Evolutionary conservation across 2,888 invertebrate genomes (phyloP), one percentile per base, ranked within the genome.

Genomic region (Apoda limacodes): DNA sequence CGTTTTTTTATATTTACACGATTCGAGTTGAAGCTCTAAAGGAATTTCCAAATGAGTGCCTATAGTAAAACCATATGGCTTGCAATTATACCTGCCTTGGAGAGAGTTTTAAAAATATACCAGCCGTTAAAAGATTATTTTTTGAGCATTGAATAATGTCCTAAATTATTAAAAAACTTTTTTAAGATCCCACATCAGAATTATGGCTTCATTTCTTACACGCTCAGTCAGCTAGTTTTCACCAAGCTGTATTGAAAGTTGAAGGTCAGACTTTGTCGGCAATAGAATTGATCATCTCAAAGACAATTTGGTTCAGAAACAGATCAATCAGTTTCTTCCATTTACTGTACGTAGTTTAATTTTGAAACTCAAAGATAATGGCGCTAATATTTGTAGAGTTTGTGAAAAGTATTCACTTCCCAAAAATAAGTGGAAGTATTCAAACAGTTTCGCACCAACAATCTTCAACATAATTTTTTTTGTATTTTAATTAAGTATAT

Each of bases 81-180:
- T 39, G 42, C 45, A 10, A 30, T 43, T 25, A 43, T 40, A 38
- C 39, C 39, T 22, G 35, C 35, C 1, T 13, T 42, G 9, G 37
- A 37, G 7, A 44, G 50, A 13, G 35, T 48, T 45, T 40, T 52
- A 37, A 52, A 55, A 52, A 52, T 52, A 48, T 55, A 36, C 35
- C 43, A 46, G 40, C 46, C 51, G 11, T 48, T 52, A 36, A 52
- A 49, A 46, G 42, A 22, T 37, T 53, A 55, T 36, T 53, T 55
- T 46, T 40, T 52, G 43, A 45, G 46, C 23, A 47, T 45, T 30
- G 46, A 53, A 52, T n/a, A n/a, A 52, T 51, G 44, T 36, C 50
- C 48, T 27, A 15, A 15, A 15, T 28, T 45, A 32, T 24, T 46
- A 43, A 50, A n/a, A 45, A 42, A 31, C 30, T 43, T 50, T 46